Percentiles rank a stretch among this genome's conserved stretches.
Conservation (phyloP, 1,140 invertebrate genomes). For the Bombus fervidus region DNA sequence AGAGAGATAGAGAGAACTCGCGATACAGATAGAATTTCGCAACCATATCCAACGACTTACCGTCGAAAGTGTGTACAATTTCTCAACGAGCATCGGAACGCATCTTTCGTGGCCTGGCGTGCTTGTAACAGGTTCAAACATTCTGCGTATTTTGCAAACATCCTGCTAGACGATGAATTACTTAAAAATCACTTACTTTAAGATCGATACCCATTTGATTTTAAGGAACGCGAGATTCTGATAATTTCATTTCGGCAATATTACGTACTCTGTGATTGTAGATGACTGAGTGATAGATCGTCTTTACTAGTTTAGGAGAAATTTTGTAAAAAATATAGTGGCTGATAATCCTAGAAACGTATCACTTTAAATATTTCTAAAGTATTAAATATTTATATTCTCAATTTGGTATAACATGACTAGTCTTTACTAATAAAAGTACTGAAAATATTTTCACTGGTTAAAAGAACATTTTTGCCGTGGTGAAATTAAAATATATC, state of each 20-base stretch:
- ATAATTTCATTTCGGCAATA: too few species aligned
- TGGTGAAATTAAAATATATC: background rate
- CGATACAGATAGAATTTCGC: slow-evolving; percentile 59
- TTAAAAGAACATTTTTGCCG: background rate
- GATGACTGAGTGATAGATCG: background rate
- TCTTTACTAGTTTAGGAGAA: too few species aligned
- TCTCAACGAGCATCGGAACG: slow-evolving; percentile 55
- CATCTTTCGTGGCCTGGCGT: background rate
- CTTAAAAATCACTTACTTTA: background rate
- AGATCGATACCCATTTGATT: background rate
- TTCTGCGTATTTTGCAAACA: slow-evolving; percentile 16
- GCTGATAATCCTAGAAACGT: too few species aligned
- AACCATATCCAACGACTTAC: slow-evolving; percentile 51
- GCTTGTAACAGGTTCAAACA: background rate
- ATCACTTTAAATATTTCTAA: too few species aligned
- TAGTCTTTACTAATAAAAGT: too few species aligned
- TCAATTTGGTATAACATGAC: too few species aligned
- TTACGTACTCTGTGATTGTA: background rate
- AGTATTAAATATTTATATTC: too few species aligned
- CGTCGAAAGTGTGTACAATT: slow-evolving; percentile 39
- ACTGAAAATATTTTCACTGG: too few species aligned
- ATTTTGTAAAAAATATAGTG: too few species aligned
- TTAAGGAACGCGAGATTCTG: background rate
- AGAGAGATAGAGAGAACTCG: slow-evolving; percentile 49
- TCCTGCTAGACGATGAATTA: too few species aligned